Evolutionary conservation across 1,140 invertebrate genomes (phyloP).

Genomic region (Atta texana): DNA sequence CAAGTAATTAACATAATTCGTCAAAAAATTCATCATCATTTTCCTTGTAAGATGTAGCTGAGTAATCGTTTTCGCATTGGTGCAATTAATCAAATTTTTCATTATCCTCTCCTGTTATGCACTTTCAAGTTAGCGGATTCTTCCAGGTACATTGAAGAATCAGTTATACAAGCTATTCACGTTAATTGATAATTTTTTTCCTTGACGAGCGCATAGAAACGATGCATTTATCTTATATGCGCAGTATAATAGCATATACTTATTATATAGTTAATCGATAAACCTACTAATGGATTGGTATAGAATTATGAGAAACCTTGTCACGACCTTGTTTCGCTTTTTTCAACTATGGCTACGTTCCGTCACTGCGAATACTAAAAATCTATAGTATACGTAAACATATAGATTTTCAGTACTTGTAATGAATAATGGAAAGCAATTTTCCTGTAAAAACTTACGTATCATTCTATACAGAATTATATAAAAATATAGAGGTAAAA

Average conservation of each 20-base stretch:
- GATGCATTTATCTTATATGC: constrained; percentile 29
- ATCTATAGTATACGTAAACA: no score
- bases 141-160: background rate
- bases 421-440: background rate
- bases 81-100: constrained; percentile 30
- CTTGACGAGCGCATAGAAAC: background rate
- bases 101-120: background rate
- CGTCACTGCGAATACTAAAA: no score
- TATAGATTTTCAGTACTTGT: no score
- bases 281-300: constrained; percentile 21
- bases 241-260: constrained; percentile 16
- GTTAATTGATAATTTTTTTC: constrained; percentile 19
- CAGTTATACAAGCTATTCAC: background rate
- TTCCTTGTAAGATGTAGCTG: background rate
- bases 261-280: constrained; percentile 57
- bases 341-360: background rate
- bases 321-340: constrained; percentile 9
- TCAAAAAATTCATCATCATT: constrained; percentile 3
- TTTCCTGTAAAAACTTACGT: background rate
- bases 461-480: background rate
- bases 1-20: background rate
- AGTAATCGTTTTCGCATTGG: constrained; percentile 1
- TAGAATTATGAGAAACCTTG: constrained; percentile 37
- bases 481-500: constrained; percentile 7
- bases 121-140: background rate